Evolutionary conservation across 2,113 vertebrate species (phyloP), one percentile per base, ranked within the genome.

Genomic region (Pseudopipra pipra): DNA sequence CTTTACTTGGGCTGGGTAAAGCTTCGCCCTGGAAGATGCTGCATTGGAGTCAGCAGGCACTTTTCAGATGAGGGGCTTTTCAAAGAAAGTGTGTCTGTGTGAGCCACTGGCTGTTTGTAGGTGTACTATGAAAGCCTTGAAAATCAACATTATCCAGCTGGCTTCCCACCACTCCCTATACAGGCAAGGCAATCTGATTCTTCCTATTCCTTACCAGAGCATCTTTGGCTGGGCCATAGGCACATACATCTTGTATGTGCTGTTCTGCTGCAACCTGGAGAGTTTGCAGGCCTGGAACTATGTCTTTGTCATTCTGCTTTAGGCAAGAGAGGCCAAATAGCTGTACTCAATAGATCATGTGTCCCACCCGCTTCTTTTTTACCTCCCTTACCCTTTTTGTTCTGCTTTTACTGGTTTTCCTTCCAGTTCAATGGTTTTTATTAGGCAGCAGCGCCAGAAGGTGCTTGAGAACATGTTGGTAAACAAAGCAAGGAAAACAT

Each of bases 241-340:
- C 25, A n/a, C 2, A 1, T 15, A 1, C 5, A 17, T 47, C 21
- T 66, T 30, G 7, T 19, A 16, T 0, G 0, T n/a, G 8, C 51
- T 33, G 41, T 70, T 77, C 37, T 62, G 25, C 77, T 61, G 35
- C 0, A 2, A 27, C 27, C 8, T 3, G 11, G 22, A 52, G 25
- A 43, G 27, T 74, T 74, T 85, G 47, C 70, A 46, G 43, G 35
- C 43, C 41, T 75, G 33, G 30, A 28, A 51, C 25, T 56, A 7
- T 1, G 1, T 20, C 39, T 71, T 49, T 44, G 28, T 33, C 8
- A 28, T 71, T 95, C 83, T 58, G 19, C 46, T 67, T 62, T 3
- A 70, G 77, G 56, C 22, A 67, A 19, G 12, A 37, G 8, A 8
- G 55, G 24, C 31, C 3, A 4, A 89, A 78, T 15, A 78, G 24